Evolutionary conservation across 2,797 vertebrate species (phyloP), one percentile per base, ranked within the genome.

Genomic region (Netta rufina): DNA sequence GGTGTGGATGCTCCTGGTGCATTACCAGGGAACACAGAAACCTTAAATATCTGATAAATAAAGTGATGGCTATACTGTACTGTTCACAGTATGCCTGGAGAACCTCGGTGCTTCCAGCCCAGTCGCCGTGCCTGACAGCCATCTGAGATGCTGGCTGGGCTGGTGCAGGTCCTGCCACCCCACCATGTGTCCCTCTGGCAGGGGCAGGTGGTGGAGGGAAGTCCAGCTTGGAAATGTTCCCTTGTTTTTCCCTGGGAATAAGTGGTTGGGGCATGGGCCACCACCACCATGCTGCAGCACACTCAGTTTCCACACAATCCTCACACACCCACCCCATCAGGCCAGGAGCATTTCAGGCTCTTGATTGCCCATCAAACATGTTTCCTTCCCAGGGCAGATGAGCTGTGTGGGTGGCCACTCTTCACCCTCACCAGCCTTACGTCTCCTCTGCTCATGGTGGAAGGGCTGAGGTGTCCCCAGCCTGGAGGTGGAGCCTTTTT

Each of bases 321-420:
- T 36, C 9, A 8, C 4, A 2, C 2, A 3, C 80, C 1, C 8
- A 88, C 61, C n/a, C 33, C 0, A 0, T 24, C 0, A 14, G 53
- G 43, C 64, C n/a, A 66, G 62, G 53, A 88, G 28, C 33, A 39
- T 75, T 66, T 71, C 71, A 87, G 54, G 41, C 71, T 89, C 56
- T 79, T 49, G 24, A 71, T 90, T 71, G 74, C 53, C 62, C 71
- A 45, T 51, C 79, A 85, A 49, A 53, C 60, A 54, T 53, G 38
- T 91, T 95, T 84, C 75, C 43, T 78, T 84, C 67, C 25, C 73
- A 66, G 39, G n/a, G 57, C 62, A 0, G 0, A 49, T 73, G 61
- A 93, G 41, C 81, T 38, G 58, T 54, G 84, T 87, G 81, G 95
- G 90, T 95, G 94, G 89, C 54, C 82, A 58, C 75, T 13, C 79